Percentiles rank a stretch among this genome's conserved stretches.
Evolutionary conservation across 2,113 vertebrate species (phyloP).

Genomic region (Scalopus aquaticus): DNA sequence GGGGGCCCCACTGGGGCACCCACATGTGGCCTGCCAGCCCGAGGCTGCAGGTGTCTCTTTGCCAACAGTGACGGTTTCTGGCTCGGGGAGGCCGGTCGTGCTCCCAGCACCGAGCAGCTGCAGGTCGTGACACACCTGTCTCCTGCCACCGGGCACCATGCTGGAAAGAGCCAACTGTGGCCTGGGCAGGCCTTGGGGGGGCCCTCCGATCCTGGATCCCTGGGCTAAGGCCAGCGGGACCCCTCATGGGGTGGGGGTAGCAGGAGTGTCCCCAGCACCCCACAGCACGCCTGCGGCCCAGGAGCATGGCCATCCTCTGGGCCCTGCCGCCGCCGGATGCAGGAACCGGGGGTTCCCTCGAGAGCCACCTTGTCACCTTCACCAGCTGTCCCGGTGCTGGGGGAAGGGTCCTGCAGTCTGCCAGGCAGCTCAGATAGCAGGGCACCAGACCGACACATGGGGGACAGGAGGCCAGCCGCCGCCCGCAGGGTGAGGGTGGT

Average conservation of each 20-base stretch:
- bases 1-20: too few species aligned
- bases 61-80: not conserved
- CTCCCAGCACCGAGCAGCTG: not conserved
- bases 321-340: rapidly evolving
- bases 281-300: too few species aligned
- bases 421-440: not conserved
- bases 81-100: not conserved
- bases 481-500: rapidly evolving
- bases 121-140: not conserved
- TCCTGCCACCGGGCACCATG: not conserved
- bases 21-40: too few species aligned
- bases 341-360: not conserved
- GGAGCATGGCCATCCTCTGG: not conserved
- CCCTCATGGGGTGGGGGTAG: not conserved
- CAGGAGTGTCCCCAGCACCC: too few species aligned
- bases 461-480: not conserved
- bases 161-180: conserved; percentile 15
- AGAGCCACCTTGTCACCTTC: too few species aligned
- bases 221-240: not conserved
- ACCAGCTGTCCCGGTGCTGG: not conserved
- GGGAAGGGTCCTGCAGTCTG: not conserved
- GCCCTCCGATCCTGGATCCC: not conserved
- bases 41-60: not conserved
- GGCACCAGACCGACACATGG: too few species aligned
- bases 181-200: not conserved